Conservation (phyloP, 2,113 vertebrate genomes). For the Prinia subflava region DNA sequence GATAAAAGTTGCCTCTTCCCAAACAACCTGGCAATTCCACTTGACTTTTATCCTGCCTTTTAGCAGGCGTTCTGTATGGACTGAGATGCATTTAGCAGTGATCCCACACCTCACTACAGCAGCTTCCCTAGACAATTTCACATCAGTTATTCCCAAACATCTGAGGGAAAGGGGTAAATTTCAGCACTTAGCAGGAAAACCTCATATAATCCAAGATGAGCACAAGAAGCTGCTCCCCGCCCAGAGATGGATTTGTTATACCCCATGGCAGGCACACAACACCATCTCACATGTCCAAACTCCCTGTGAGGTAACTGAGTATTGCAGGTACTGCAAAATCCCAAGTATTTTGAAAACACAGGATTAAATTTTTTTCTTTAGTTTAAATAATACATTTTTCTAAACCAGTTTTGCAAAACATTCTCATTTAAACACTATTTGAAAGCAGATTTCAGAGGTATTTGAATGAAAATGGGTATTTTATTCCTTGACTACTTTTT, state of each 20-base stretch:
- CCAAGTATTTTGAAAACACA: not conserved
- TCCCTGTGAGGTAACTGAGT: not conserved
- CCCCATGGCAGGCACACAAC: not conserved
- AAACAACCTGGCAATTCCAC: not conserved
- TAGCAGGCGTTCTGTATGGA: not conserved
- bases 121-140: not conserved
- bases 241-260: not conserved
- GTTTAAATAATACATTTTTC: not conserved
- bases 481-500: not conserved
- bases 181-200: not conserved
- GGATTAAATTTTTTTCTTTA: accelerated
- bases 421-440: not conserved
- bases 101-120: not conserved
- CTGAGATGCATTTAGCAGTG: not conserved
- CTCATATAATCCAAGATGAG: not conserved
- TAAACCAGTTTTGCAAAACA: not conserved
- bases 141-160: not conserved
- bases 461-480: not conserved
- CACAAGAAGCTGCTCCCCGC: not conserved
- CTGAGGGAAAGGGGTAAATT: not conserved
- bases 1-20: not conserved
- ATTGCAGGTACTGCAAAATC: not conserved
- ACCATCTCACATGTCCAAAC: accelerated
- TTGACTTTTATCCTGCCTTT: not conserved
- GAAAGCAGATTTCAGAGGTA: not conserved